A percentile compares a stretch with the other conserved stretches of the same genome.
Evolutionary conservation across 2,113 vertebrate species (phyloP).

Genomic region (Hepsetus odoe): DNA sequence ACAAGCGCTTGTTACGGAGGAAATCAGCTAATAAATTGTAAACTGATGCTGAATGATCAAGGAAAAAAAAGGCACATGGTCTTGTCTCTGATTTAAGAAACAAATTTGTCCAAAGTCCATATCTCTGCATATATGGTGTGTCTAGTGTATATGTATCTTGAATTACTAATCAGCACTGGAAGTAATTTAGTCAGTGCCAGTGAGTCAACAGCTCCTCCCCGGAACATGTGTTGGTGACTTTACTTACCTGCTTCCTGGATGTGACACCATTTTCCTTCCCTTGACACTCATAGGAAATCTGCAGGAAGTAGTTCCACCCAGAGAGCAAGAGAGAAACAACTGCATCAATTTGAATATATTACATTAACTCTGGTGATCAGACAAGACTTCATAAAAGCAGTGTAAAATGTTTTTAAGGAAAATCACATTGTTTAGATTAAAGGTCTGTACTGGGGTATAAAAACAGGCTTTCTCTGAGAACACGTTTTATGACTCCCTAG

Average conservation of each 20-base stretch:
- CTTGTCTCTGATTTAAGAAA: not conserved
- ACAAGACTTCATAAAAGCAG: not conserved
- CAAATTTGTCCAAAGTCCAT: not conserved
- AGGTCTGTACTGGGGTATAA: not conserved
- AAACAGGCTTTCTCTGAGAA: not conserved
- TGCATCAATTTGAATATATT: not conserved
- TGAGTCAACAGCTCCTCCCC: constrained; percentile 24
- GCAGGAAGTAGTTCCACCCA: constrained; percentile 29
- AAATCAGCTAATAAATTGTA: too few species aligned
- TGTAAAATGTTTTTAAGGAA: not conserved
- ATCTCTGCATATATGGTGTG: not conserved
- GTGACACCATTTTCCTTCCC: constrained; percentile 33
- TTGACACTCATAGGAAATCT: constrained; percentile 25
- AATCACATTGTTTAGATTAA: not conserved
- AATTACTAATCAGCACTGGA: not conserved
- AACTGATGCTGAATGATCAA: not conserved
- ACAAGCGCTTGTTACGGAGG: too few species aligned
- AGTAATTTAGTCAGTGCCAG: not conserved
- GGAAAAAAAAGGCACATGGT: not conserved
- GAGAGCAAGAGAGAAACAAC: not conserved
- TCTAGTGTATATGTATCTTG: not conserved
- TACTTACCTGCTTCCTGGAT: constrained; percentile 1
- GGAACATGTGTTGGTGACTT: constrained; percentile 19
- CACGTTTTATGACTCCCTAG: constrained; percentile 9
- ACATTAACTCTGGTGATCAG: not conserved